Conservation (phyloP, 1,140 invertebrate species). For the Cyclina sinensis region DNA sequence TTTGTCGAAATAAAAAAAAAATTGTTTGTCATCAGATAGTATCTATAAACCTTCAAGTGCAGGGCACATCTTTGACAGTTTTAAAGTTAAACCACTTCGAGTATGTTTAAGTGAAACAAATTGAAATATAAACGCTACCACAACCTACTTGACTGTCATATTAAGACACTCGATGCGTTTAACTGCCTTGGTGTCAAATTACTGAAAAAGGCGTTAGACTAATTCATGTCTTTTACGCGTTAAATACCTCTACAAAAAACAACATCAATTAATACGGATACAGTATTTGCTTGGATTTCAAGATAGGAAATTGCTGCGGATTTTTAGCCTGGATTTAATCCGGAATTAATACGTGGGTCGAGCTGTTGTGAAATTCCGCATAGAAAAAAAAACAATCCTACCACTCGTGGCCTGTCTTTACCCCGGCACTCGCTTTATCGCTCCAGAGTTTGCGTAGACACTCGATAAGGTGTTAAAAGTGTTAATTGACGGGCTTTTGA, state of each 20-base stretch:
- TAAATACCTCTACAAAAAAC: neutral
- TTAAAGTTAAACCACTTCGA: neutral
- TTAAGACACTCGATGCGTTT: neutral
- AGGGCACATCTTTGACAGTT: neutral
- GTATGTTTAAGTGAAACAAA: conserved; percentile 13
- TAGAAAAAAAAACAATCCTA: neutral
- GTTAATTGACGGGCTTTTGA: conserved; percentile 56
- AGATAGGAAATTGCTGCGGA: neutral
- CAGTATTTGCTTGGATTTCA: neutral
- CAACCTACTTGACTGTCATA: conserved; percentile 15
- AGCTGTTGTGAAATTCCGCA: neutral
- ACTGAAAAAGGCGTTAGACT: neutral
- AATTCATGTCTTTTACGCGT: conserved; percentile 14
- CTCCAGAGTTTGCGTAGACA: conserved; percentile 16
- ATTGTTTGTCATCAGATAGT: neutral
- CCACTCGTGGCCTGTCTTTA: neutral
- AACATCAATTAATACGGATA: neutral
- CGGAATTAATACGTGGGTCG: neutral
- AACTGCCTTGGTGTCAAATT: conserved; percentile 16
- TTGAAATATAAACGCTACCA: conserved; percentile 21
- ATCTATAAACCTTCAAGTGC: neutral
- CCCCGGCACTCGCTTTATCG: conserved; percentile 19
- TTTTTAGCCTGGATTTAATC: neutral
- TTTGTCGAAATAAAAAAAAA: no score
- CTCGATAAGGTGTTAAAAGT: conserved; percentile 55